Evolutionary conservation across 1,140 invertebrate species (phyloP).

Genomic region (Orius insidiosus): DNA sequence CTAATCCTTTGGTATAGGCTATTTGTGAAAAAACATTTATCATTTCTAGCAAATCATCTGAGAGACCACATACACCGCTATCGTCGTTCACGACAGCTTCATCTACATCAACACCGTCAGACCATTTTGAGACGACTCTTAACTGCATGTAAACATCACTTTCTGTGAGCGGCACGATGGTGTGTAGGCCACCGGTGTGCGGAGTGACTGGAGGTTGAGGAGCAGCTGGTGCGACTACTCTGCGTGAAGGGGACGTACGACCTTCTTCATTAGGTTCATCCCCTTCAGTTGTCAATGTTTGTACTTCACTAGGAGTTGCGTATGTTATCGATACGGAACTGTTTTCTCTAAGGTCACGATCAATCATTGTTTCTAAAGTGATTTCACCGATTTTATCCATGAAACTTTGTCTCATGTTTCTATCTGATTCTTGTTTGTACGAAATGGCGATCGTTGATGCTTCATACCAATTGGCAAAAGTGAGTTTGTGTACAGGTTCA

Average conservation of each 20-base stretch:
- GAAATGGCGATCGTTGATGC: slow-evolving; percentile 34
- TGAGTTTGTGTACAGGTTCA: slow-evolving; percentile 23
- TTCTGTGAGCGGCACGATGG: background rate
- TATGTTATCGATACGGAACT: too few relatives aligned
- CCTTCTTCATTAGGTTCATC: too few relatives aligned
- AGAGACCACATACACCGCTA: slow-evolving; percentile 25
- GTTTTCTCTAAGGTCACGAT: too few relatives aligned
- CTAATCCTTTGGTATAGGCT: slow-evolving; percentile 39
- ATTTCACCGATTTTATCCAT: background rate
- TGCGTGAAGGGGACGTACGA: too few relatives aligned
- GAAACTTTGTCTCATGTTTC: background rate
- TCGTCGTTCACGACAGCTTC: slow-evolving; percentile 1
- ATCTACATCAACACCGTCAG: slow-evolving; percentile 1
- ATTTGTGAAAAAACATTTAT: slow-evolving; percentile 40
- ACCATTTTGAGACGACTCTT: slow-evolving; percentile 1
- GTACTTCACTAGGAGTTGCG: too few relatives aligned
- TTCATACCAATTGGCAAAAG: slow-evolving; percentile 51
- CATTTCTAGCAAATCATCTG: slow-evolving; percentile 39
- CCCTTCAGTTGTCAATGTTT: too few relatives aligned
- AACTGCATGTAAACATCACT: slow-evolving; percentile 8
- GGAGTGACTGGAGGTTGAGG: background rate
- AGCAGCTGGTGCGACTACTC: background rate
- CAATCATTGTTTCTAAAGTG: background rate
- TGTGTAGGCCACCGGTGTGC: slow-evolving; percentile 2
- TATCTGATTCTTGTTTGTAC: slow-evolving; percentile 20